Base-by-base conservation (phyloP, 2,113 vertebrate genomes). In the Coregonus clupeaformis region DNA sequence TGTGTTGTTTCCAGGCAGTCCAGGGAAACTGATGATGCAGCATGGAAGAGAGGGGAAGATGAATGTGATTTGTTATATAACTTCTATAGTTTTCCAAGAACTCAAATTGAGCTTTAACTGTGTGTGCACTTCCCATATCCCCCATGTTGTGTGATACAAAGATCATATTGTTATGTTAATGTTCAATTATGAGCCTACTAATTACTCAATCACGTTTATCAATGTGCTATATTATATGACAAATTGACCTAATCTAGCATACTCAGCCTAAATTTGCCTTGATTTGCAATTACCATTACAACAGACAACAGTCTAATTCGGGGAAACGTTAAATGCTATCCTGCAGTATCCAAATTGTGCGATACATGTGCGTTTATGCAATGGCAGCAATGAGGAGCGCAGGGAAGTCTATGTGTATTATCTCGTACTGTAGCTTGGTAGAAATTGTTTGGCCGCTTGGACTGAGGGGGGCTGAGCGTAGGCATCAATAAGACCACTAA, bases 401-500 rank as follows among this genome's bases (percentile, higher is more conserved):
- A 42, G 9, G 36, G 9, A 2, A 42, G 36, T 42, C 6, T 36
- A 2, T 52, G 73, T 76, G 78, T 78, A 79, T 52, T 18, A 52
- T 52, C 49, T 52, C 36, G 49, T 52, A 5, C 36, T 42, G 36
- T 42, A 42, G 36, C 9, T 85, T 86, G 83, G 87, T 88, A 81
- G 70, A 71, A 71, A 82, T 80, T 72, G 78, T 76, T 27, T 27
- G 36, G 9, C 36, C 7, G 36, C 36, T 42, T 42, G 36, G 36
- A 79, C 73, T 71, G 80, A 80, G 85, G 73, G 36, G 71, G 77
- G 76, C 83, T 69, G 77, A 77, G 78, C 22, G 91, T 90, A 91
- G 88, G 94, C 92, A 95, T 94, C 93, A 95, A 94, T 90, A 91
- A 92, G 85, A 90, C 83, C 84, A 89, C 91, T 85, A 91, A 93